phyloP scores from a whole-genome alignment of 1,140 invertebrate genomes.

The Ooceraea biroi region DNA sequence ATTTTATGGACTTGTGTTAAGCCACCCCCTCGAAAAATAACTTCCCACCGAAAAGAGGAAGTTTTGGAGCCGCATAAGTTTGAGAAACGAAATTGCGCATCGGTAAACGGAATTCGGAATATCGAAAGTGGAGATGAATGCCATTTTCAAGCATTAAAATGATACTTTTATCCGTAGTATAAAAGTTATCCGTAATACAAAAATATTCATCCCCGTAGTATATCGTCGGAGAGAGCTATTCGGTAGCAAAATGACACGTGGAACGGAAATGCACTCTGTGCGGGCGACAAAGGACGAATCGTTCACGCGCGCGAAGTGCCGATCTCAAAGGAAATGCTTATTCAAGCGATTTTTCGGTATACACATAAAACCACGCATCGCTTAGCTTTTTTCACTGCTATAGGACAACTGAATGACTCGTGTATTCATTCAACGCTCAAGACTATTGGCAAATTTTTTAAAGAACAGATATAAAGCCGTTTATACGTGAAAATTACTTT shows the following conservation, averaged over 20 bases:
- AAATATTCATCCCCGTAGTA: neutral
- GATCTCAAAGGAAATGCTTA: conserved; percentile 40
- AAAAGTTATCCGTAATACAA: neutral
- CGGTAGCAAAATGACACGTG: conserved; percentile 6
- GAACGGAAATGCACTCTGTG: conserved; percentile 9
- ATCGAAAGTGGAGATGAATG: neutral
- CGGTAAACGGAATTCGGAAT: neutral
- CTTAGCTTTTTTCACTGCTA: neutral
- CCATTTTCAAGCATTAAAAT: neutral
- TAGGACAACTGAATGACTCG: neutral
- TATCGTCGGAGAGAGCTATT: neutral
- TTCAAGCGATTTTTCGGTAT: conserved; percentile 36
- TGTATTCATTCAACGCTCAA: neutral
- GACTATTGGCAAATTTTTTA: too few relatives aligned
- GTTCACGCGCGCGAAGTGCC: neutral
- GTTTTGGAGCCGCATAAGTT: neutral
- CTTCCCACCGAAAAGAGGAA: neutral
- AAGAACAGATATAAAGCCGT: neutral
- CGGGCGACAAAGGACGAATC: conserved; percentile 22
- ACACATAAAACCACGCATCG: neutral
- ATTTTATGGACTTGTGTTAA: neutral
- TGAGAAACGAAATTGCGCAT: conserved; percentile 14
- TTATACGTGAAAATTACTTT: neutral
- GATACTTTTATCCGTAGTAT: neutral
- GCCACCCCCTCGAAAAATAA: neutral